Evolutionary conservation across 2,113 vertebrate genomes (phyloP).

Genomic region (Zosterops hypoxanthus): DNA sequence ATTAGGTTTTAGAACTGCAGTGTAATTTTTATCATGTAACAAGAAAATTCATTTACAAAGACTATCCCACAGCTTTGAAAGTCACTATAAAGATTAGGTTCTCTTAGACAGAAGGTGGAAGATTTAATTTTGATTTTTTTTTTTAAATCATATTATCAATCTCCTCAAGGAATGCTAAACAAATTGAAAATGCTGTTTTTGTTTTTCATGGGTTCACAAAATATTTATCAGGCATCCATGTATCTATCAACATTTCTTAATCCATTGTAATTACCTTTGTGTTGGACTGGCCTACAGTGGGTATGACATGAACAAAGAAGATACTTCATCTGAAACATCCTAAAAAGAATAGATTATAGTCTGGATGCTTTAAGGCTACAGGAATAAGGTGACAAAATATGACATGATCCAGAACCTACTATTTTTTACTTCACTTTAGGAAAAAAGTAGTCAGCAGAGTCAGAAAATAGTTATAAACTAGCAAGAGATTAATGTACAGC

Average conservation of each 20-base stretch:
- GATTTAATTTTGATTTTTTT: neutral
- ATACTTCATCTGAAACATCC: neutral
- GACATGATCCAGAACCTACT: neutral
- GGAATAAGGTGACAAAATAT: neutral
- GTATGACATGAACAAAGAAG: neutral
- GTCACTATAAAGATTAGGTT: slow-evolving; percentile 33
- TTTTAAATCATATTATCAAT: neutral
- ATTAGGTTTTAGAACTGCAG: slow-evolving; percentile 54
- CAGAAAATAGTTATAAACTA: neutral
- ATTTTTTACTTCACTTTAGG: neutral
- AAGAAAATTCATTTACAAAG: slow-evolving; percentile 62
- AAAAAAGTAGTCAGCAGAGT: neutral
- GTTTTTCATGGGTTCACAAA: neutral
- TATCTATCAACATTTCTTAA: neutral
- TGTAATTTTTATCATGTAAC: slow-evolving; percentile 62
- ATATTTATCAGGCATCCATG: neutral
- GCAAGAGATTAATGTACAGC: neutral
- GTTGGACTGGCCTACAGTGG: neutral
- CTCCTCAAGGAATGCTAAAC: neutral
- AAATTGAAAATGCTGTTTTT: neutral
- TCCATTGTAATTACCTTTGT: neutral
- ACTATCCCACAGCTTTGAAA: slow-evolving; percentile 49
- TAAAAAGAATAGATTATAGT: neutral
- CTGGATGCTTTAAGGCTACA: neutral
- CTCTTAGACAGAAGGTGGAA: slow-evolving; percentile 11